These are phyloP conservation scores for Synergus gifuensis DNA, from an alignment of 2,888 invertebrate species.

Conservation along the genomic window DNA sequence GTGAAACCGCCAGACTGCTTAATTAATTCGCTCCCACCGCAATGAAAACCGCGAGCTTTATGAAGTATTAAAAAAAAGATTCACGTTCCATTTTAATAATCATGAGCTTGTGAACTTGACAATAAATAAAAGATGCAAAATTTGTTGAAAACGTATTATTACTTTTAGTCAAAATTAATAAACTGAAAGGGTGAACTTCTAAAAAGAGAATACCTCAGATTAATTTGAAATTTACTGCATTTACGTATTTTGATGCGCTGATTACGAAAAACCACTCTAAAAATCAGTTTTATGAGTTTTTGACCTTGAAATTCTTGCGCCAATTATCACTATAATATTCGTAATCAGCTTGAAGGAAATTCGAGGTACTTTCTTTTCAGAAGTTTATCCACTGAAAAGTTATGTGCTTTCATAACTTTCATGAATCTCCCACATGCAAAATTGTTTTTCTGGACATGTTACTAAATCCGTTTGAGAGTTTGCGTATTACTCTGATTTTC, in stretches of 20 bases:
- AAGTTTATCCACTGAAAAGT: neutral
- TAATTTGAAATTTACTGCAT: no score
- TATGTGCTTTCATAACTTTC: neutral
- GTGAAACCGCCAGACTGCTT: constrained; percentile 10
- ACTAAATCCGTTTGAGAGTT: constrained; percentile 16
- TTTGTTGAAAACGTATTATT: no score
- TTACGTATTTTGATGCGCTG: no score
- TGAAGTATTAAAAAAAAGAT: neutral
- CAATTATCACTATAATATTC: no score
- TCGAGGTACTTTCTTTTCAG: no score
- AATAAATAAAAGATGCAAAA: neutral
- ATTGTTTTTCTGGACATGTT: constrained; percentile 1
- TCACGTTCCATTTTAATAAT: neutral
- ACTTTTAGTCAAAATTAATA: neutral
- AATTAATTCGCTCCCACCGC: constrained; percentile 17
- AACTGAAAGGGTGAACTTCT: no score
- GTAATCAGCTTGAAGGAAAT: no score
- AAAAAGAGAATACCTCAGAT: no score
- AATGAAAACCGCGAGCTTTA: neutral
- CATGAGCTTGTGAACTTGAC: neutral
- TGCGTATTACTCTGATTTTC: neutral
- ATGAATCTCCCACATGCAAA: neutral
- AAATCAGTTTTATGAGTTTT: no score
- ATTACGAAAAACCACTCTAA: no score
- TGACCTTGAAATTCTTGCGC: no score